A percentile compares a stretch with the other conserved stretches of the same genome.
phyloP scores from a whole-genome alignment of 1,140 invertebrate species.

The Branchinecta lynchi region DNA sequence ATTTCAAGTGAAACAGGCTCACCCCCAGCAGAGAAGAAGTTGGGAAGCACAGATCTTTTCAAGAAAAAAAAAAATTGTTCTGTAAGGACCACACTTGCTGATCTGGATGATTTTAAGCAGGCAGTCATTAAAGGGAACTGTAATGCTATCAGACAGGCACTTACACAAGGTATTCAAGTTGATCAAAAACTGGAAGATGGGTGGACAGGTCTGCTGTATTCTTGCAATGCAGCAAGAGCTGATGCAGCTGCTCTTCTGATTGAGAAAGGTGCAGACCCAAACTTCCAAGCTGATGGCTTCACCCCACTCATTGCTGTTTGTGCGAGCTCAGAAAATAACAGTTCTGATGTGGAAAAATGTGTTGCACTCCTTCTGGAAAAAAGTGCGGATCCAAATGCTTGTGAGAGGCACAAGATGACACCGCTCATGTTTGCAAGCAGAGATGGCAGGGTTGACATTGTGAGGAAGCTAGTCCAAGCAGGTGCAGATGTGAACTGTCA shows the following conservation, averaged over 20 bases:
- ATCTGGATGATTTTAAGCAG: constrained; percentile 29
- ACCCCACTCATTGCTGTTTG: constrained; percentile 39
- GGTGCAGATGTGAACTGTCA: constrained; percentile 42
- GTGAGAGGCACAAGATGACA: constrained; percentile 37
- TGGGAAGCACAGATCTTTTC: too few species aligned
- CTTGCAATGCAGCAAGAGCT: constrained; percentile 30
- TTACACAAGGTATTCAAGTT: constrained; percentile 28
- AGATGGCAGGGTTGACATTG: constrained; percentile 41
- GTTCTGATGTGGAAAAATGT: constrained; percentile 31
- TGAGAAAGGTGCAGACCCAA: constrained; percentile 32
- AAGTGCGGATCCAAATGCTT: constrained; percentile 33
- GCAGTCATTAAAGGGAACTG: constrained; percentile 28
- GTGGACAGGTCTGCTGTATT: constrained; percentile 38
- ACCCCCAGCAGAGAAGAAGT: too few species aligned
- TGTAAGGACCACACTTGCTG: background rate
- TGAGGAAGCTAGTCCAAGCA: constrained; percentile 36
- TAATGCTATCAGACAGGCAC: constrained; percentile 23
- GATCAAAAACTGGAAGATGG: constrained; percentile 32
- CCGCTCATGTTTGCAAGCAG: constrained; percentile 48
- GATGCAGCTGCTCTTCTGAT: constrained; percentile 33
- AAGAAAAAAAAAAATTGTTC: too few species aligned
- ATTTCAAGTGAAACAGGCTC: too few species aligned
- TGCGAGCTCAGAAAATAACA: constrained; percentile 28
- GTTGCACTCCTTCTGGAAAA: constrained; percentile 31
- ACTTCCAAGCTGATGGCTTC: constrained; percentile 37